These are phyloP conservation scores for Pseudomyrmex sp. DNA, from an alignment of 1,140 invertebrate genomes.

Conservation along the genomic window DNA sequence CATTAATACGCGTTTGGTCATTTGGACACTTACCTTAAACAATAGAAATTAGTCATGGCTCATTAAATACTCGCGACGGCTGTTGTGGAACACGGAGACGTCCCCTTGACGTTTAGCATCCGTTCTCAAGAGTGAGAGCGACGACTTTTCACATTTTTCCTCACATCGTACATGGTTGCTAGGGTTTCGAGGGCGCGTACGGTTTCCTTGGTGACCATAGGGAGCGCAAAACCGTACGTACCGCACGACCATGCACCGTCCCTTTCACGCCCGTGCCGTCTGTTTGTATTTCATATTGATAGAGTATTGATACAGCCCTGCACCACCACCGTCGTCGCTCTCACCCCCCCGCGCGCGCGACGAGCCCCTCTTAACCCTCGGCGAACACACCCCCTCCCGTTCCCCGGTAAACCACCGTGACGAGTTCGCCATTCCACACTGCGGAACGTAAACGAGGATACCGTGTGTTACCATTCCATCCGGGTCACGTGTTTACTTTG, in stretches of 20 bases:
- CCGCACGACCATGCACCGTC: conserved; percentile 48
- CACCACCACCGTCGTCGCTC: not conserved
- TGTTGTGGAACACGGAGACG: conserved; percentile 70
- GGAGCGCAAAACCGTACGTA: conserved; percentile 71
- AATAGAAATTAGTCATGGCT: conserved; percentile 28
- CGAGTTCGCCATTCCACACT: conserved; percentile 45
- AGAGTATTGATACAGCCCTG: conserved; percentile 82
- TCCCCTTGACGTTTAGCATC: conserved; percentile 79
- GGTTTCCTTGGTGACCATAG: conserved; percentile 83
- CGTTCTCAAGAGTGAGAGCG: conserved; percentile 52
- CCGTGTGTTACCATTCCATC: conserved; percentile 64
- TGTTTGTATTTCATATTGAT: conserved; percentile 86
- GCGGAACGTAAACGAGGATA: conserved; percentile 64
- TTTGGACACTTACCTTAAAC: not conserved
- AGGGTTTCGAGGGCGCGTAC: conserved; percentile 64
- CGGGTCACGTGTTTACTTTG: conserved; percentile 80
- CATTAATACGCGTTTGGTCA: too few species aligned
- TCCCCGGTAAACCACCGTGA: conserved; percentile 59
- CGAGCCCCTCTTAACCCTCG: conserved; percentile 48
- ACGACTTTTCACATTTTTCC: conserved; percentile 68
- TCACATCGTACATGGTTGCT: conserved; percentile 38
- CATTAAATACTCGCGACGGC: conserved; percentile 36
- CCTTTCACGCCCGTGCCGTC: conserved; percentile 67
- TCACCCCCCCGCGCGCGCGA: conserved; percentile 13
- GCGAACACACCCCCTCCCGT: not conserved